phyloP scores from a whole-genome alignment of 1,140 invertebrate species.

The Latrodectus geometricus region DNA sequence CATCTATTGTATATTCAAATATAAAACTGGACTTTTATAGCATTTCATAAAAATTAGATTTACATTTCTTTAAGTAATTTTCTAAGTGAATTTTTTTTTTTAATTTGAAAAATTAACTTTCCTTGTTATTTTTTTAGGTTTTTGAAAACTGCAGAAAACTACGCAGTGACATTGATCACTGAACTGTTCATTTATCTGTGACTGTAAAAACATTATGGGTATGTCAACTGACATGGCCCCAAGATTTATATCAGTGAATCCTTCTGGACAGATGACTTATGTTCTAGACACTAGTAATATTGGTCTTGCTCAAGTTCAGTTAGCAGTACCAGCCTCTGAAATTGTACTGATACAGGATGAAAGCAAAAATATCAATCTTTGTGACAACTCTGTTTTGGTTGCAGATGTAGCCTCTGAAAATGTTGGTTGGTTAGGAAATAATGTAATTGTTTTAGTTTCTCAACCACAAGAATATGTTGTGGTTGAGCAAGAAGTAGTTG shows the following conservation, averaged over 20 bases:
- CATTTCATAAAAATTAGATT: too few relatives aligned
- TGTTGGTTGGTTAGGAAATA: conserved; percentile 46
- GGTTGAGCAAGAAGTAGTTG: conserved; percentile 50
- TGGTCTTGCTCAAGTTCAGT: conserved; percentile 40
- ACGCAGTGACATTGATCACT: not conserved
- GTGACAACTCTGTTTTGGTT: conserved; percentile 32
- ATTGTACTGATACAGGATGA: conserved; percentile 52
- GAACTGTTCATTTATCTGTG: not conserved
- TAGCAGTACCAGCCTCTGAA: conserved; percentile 55
- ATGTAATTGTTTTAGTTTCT: conserved; percentile 52
- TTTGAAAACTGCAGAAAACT: not conserved
- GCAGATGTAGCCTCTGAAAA: conserved; percentile 36
- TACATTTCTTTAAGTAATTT: too few relatives aligned
- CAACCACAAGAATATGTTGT: conserved; percentile 54
- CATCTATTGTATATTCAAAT: too few relatives aligned
- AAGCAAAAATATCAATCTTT: conserved; percentile 25
- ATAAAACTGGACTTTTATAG: too few relatives aligned
- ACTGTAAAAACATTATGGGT: conserved; percentile 37
- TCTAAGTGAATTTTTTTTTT: too few relatives aligned
- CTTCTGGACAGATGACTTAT: conserved; percentile 53
- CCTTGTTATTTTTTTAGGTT: too few relatives aligned
- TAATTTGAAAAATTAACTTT: too few relatives aligned
- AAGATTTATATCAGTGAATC: conserved; percentile 41
- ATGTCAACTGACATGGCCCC: conserved; percentile 60
- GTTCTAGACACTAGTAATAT: conserved; percentile 43